Conservation (phyloP, 2,113 vertebrate genomes). For the Pycnonotus jocosus region DNA sequence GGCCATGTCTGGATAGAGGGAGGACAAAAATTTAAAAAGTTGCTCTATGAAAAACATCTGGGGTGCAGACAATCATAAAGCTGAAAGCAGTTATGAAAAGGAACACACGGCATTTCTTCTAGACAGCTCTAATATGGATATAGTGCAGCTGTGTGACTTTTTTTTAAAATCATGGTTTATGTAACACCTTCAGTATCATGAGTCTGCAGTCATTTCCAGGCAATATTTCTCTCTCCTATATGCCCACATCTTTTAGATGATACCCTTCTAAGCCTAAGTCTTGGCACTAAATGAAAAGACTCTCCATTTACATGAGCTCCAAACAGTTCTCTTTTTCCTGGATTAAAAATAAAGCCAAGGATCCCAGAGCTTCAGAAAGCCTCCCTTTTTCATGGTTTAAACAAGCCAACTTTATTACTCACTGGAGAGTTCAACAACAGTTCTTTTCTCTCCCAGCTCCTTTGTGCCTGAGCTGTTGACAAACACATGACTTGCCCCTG, state of each 20-base stretch:
- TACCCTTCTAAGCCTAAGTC: not conserved
- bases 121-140: not conserved
- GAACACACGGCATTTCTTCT: not conserved
- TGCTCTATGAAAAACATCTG: not conserved
- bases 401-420: not conserved
- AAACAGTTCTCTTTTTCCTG: not conserved
- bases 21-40: not conserved
- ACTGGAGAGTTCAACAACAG: not conserved
- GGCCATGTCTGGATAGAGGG: rapidly evolving
- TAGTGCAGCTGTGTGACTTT: not conserved
- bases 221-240: not conserved
- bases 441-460: not conserved
- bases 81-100: not conserved
- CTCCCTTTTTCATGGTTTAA: not conserved
- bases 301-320: not conserved
- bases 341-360: not conserved
- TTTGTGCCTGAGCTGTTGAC: not conserved
- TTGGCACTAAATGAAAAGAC: not conserved
- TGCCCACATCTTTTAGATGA: not conserved
- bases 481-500: not conserved
- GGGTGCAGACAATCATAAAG: not conserved
- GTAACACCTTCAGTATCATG: not conserved
- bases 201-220: not conserved
- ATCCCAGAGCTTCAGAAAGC: not conserved
- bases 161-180: not conserved